A percentile compares a stretch with the other conserved stretches of the same genome.
Evolutionary conservation across 2,888 invertebrate genomes (phyloP).

Genomic region (Agonopterix heracliana): DNA sequence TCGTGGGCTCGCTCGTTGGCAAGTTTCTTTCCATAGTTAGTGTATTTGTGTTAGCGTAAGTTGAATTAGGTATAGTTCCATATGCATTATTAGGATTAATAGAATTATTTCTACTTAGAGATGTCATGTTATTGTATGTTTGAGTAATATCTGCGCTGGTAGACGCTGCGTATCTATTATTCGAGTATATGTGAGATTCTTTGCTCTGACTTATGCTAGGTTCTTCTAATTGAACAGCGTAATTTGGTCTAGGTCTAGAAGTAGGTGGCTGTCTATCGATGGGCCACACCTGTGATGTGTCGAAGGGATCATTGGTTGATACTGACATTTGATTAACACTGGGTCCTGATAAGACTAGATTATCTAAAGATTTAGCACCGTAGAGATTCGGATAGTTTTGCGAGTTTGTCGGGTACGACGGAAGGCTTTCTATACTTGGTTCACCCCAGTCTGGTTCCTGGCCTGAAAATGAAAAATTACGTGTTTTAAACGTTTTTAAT

Average conservation of each 20-base stretch:
- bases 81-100: conserved; percentile 20
- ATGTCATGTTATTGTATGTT: conserved; percentile 40
- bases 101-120: conserved; percentile 31
- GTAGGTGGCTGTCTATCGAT: conserved; percentile 41
- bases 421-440: conserved; percentile 58
- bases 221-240: conserved; percentile 29
- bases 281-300: conserved; percentile 52
- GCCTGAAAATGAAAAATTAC: conserved; percentile 30
- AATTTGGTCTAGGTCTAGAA: conserved; percentile 26
- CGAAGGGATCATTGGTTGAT: conserved; percentile 50
- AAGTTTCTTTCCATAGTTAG: conserved; percentile 37
- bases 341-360: conserved; percentile 28
- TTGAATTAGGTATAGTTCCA: conserved; percentile 29
- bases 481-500: not conserved
- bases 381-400: conserved; percentile 40
- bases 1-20: conserved; percentile 21
- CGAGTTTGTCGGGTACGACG: conserved; percentile 35
- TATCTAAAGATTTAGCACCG: conserved; percentile 62
- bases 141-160: conserved; percentile 23
- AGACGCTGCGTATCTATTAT: conserved; percentile 26
- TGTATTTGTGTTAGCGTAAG: conserved; percentile 26
- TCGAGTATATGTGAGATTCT: conserved; percentile 51
- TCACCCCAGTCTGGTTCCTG: conserved; percentile 53
- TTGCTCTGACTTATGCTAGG: conserved; percentile 21
- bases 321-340: conserved; percentile 17